Evolutionary conservation across 2,797 vertebrate species (phyloP), one percentile per base, ranked within the genome.

Genomic region (Parauchenoglanis punctatus): DNA sequence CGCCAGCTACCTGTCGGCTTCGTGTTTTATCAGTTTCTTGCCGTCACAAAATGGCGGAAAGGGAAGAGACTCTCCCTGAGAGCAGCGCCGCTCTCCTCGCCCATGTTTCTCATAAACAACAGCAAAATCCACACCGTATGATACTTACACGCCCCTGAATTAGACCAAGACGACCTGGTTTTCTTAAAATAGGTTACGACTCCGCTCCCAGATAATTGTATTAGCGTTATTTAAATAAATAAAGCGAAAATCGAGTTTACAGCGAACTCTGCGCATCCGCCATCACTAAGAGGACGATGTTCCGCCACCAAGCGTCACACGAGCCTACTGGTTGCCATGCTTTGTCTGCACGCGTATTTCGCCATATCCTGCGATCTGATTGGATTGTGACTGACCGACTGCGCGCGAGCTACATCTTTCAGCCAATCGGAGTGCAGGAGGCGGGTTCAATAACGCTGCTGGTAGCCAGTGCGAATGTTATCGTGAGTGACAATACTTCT

Each of bases 21-120:
- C 90, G 93, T 86, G 56, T 91, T 91, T 78, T 93, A 93, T 94
- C 92, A 76, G 90, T 95, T 92, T 96, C 95, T 95, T 25, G 49
- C 59, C 94, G 93, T 95, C 94, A 96, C 96, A 97, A 97, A 97
- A 97, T 97, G 96, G 96, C 96, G 96, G 95, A 95, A 95, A 95
- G 96, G 94, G 96, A 96, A 96, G 95, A 91, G 94, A 94, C 95
- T 96, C 95, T 95, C 95, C 95, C 95, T 93, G 85, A 89, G 83
- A 90, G 86, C 65, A 89, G 86, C 89, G 85, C 88, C 82, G 80
- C 87, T 61, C 92, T 95, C 88, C 93, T 94, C 94, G 73, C 76
- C 56, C 68, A 84, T 82, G 77, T 87, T 88, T 72, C 70, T 84
- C 44, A 72, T 3, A 84, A 88, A 85, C 82, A 70, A 83, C 61